A percentile compares a stretch with the other conserved stretches of the same genome.
Conservation (phyloP, 2,888 invertebrate genomes). For the Liodrosophila aerea region DNA sequence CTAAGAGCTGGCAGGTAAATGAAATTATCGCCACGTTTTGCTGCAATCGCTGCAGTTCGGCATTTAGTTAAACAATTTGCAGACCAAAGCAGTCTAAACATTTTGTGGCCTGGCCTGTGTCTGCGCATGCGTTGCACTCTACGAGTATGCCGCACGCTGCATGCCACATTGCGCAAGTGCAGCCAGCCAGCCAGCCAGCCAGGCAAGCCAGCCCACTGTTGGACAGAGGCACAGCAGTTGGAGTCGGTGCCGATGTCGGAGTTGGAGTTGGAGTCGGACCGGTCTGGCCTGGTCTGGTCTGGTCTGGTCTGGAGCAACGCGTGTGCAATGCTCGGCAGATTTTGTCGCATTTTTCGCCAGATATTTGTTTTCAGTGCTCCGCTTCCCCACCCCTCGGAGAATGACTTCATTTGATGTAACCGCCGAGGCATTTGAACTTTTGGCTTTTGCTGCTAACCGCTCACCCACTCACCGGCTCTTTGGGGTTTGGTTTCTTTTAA, state of each 20-base stretch:
- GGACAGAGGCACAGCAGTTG: conserved; percentile 3
- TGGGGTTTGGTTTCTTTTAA: conserved; percentile 32
- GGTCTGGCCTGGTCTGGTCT: conserved; percentile 26
- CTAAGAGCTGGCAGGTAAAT: conserved; percentile 38
- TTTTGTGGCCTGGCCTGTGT: too few relatives aligned
- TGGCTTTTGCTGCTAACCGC: conserved; percentile 48
- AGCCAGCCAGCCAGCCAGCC: too few relatives aligned
- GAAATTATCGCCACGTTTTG: conserved; percentile 73
- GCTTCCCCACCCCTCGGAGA: conserved; percentile 15
- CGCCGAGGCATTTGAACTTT: conserved; percentile 69
- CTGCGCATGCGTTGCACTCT: conserved; percentile 28
- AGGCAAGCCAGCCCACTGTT: conserved; percentile 40
- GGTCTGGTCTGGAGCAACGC: conserved; percentile 38
- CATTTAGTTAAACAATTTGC: conserved; percentile 73
- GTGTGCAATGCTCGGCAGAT: conserved; percentile 65
- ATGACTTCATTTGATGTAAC: conserved; percentile 70
- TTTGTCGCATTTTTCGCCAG: conserved; percentile 66
- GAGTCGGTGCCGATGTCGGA: neutral
- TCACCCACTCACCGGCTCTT: conserved; percentile 32
- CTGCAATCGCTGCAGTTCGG: conserved; percentile 61
- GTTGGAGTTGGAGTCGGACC: conserved; percentile 11
- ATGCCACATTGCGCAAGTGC: conserved; percentile 69
- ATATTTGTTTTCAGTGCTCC: conserved; percentile 54
- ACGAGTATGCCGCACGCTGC: conserved; percentile 33
- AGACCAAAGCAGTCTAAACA: conserved; percentile 60